Evolutionary conservation across 2,888 invertebrate species (phyloP), one percentile per base, ranked within the genome.

Genomic region (Tenodera sinensis): DNA sequence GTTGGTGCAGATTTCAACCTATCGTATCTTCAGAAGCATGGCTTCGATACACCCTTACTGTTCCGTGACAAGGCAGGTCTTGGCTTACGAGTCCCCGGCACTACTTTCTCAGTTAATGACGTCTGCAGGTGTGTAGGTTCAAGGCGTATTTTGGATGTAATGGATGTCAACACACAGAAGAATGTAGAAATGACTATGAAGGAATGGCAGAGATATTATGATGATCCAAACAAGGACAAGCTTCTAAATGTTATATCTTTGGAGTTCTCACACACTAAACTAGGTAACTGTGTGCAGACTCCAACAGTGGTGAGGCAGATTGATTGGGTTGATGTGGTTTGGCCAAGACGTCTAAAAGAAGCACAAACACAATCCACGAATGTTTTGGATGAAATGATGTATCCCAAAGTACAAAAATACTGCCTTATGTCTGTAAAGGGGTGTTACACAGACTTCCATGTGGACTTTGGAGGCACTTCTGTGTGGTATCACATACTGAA

Each of bases 161-260:
- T 99, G 98, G 99, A 99, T 93, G 99, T 99, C 12, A 98, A 97
- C 93, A 99, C 99, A 85, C 99, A 99, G 93, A 98, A 98, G 93
- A 99, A 98, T 93, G 96, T 97, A 92, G 98, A 98, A 93, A 99
- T 99, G 99, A 97, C 98, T 0, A 98, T 99, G 98, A 98, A 98
- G 94, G 98, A 99, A 92, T 97, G 97, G 96, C 96, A 97, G 92
- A 95, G 96, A 89, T 98, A 99, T 94, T 99, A 98, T 93, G 98
- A 98, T 92, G 98, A 97, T 92, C 95, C 96, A 0, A 96, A 97
- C 91, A 98, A 97, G 92, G 96, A 97, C 92, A 95, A 96, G 89
- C 94, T 98, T 15, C 94, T 99, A 89, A 99, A 99, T 93, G 99
- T 99, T 87, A 99, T 99, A 91, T 99, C 99, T 28, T 94, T 99